Evolutionary conservation across 2,113 vertebrate genomes (phyloP), one percentile per base, ranked within the genome.

Genomic region (Albula glossodonta): DNA sequence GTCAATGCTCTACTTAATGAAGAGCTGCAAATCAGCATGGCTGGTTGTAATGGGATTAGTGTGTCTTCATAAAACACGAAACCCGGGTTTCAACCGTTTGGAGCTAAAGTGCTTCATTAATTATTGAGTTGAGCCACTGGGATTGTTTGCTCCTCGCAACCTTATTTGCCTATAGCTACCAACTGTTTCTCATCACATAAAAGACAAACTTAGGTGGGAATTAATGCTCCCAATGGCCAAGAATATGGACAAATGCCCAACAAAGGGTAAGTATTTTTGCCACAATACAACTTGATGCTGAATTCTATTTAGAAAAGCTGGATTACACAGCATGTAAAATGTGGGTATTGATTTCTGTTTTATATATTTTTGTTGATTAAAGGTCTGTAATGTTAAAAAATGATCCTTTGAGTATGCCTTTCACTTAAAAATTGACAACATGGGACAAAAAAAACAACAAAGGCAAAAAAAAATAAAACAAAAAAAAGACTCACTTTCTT

Each of bases 61-160:
- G 70, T 4, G 9, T 74, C n/a, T 9, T 74, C 70, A 4, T 22
- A 2, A 74, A 74, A 74, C 70, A 31, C n/a, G n/a, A 74, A 31
- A n/a, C 11, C 70, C 70, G 10, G 70, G 70, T 74, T 74, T 9
- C 70, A 25, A 74, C 70, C 70, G 7, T 74, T 74, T 74, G 70
- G n/a, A 74, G 70, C n/a, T 31, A 74, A 74, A 41, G n/a, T 74
- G n/a, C 70, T 74, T 74, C n/a, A 74, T 74, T 74, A 74, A 74
- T 31, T 74, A 74, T 74, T 74, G 0, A 74, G 70, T 31, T 22
- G 22, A 74, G n/a, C n/a, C n/a, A 31, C n/a, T 74, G 70, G 70
- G 70, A 74, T 74, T 31, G n/a, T 9, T 74, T 31, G 70, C n/a
- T 74, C 70, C 8, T 22, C 5, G 10, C 70, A 74, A 1, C n/a